A percentile compares a stretch with the other conserved stretches of the same genome.
Conservation (phyloP, 1,140 invertebrate species). For the Ips typographus region DNA sequence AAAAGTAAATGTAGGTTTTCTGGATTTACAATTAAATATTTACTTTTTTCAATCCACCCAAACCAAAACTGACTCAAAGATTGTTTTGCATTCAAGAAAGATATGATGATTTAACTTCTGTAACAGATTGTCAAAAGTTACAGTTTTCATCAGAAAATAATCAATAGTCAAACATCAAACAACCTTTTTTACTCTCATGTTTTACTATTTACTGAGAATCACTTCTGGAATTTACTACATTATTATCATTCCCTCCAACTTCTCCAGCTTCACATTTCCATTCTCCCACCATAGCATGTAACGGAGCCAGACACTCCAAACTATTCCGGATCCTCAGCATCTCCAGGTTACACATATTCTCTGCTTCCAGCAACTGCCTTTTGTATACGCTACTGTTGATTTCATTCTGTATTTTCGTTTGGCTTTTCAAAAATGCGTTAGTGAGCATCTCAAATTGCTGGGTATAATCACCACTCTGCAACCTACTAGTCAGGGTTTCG, state of each 20-base stretch:
- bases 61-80: too few species aligned
- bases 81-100: too few species aligned
- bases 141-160: too few species aligned
- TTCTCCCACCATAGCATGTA: slow-evolving; percentile 49
- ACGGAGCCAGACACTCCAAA: slow-evolving; percentile 55
- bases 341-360: slow-evolving; percentile 60
- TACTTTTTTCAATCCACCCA: too few species aligned
- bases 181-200: too few species aligned
- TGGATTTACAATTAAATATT: too few species aligned
- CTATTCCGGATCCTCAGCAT: slow-evolving; percentile 57
- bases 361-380: slow-evolving; percentile 56
- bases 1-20: too few species aligned
- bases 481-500: slow-evolving; percentile 13
- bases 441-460: slow-evolving; percentile 8
- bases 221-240: slow-evolving; percentile 1
- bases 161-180: too few species aligned
- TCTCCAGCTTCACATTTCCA: slow-evolving; percentile 36
- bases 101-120: too few species aligned
- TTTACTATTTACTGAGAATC: neutral
- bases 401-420: slow-evolving; percentile 20
- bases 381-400: slow-evolving; percentile 56
- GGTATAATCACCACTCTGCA: neutral
- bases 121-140: too few species aligned
- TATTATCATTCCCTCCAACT: neutral
- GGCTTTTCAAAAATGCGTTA: slow-evolving; percentile 9